Percentiles rank a stretch among this genome's conserved stretches.
These are phyloP conservation scores for Microtus ochrogaster DNA, from an alignment of 2,113 vertebrate species.

Conservation along the genomic window DNA sequence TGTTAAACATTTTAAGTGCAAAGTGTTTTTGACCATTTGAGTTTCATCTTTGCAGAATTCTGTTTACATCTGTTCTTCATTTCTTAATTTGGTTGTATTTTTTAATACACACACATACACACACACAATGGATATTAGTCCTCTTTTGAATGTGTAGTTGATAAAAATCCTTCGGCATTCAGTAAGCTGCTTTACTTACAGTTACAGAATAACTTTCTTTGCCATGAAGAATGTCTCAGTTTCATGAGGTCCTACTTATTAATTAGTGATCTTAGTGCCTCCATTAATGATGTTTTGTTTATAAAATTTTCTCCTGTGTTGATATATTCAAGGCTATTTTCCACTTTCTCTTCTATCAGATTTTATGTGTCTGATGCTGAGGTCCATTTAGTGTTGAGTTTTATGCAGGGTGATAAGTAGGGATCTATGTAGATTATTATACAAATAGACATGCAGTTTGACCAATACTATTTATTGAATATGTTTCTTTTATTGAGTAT, in stretches of 20 bases:
- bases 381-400: not conserved
- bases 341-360: not conserved
- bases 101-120: not conserved
- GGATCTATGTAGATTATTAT: not conserved
- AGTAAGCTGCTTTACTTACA: rapidly evolving
- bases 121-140: not conserved
- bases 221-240: not conserved
- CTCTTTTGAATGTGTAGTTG: not conserved
- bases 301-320: too few species aligned
- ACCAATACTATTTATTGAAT: not conserved
- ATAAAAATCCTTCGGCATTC: not conserved
- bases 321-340: not conserved
- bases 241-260: not conserved
- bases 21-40: not conserved
- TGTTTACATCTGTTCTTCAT: not conserved
- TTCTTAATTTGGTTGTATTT: not conserved
- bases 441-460: not conserved
- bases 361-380: not conserved
- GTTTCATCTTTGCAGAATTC: not conserved
- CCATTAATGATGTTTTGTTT: not conserved
- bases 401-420: not conserved
- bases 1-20: not conserved
- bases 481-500: not conserved
- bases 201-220: not conserved
- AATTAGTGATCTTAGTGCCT: not conserved